Percentiles rank a stretch among this genome's conserved stretches.
Conservation (phyloP, 2,888 invertebrate genomes). For the Luperina testacea region DNA sequence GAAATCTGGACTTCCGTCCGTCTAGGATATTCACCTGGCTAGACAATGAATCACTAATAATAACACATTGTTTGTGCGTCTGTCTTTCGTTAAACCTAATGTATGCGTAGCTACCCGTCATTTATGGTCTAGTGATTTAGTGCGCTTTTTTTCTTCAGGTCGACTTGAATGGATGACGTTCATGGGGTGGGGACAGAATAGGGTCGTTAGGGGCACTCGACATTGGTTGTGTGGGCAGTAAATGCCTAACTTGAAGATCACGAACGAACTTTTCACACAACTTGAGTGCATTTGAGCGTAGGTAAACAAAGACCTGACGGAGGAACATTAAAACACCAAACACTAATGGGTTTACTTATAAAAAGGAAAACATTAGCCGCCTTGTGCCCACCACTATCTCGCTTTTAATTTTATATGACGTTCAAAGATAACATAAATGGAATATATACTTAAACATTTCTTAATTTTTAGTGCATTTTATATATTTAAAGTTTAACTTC, state of each 20-base stretch:
- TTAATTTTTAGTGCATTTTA: constrained; percentile 54
- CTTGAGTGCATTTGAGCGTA: constrained; percentile 38
- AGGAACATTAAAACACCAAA: constrained; percentile 56
- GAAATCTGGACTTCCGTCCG: constrained; percentile 88
- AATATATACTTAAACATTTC: constrained; percentile 52
- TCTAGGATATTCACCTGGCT: constrained; percentile 87
- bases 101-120: constrained; percentile 77
- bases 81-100: constrained; percentile 79
- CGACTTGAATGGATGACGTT: constrained; percentile 29
- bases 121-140: constrained; percentile 82
- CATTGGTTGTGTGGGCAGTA: constrained; percentile 29
- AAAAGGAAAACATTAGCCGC: constrained; percentile 60
- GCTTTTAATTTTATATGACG: constrained; percentile 66
- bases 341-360: constrained; percentile 58
- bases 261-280: constrained; percentile 55
- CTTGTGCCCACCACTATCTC: constrained; percentile 64
- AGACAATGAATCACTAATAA: constrained; percentile 85
- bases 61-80: constrained; percentile 80
- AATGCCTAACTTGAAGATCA: constrained; percentile 50
- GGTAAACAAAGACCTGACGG: constrained; percentile 40
- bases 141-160: constrained; percentile 65
- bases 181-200: constrained; percentile 7
- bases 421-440: constrained; percentile 62
- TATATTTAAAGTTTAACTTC: constrained; percentile 27
- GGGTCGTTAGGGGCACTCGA: constrained; percentile 18